Base-by-base conservation (phyloP, 2,888 invertebrate species). In the Phragmatobia fuliginosa region DNA sequence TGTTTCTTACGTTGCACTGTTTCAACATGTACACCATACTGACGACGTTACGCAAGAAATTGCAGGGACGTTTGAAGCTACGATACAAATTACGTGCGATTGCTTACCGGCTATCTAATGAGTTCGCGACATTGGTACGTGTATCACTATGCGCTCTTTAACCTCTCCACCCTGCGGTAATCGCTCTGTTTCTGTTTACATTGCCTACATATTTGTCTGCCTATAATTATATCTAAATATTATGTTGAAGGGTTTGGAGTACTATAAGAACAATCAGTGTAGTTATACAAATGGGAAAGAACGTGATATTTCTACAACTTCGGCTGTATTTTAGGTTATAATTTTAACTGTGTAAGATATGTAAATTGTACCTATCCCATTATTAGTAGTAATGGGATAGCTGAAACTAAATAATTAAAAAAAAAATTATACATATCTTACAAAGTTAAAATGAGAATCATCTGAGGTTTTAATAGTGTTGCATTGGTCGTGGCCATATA, bases 11-110 rank as follows among this genome's bases (percentile, higher is more conserved):
- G 82, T 96, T 99, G 78, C 99, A 98, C 94, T 94, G 97, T 85
- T 98, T 99, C 80, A 99, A 99, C 94, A 97, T 97, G 76, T 96
- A 97, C 71, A 99, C 99, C 56, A 98, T 99, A 33, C 95, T 97
- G 77, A 95, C 97, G 94, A 98, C 98, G 38, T 97, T 99, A 86
- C 97, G 97, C 77, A 98, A 98, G 93, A 99, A 99, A 95, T 95
- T 95, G 69, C 92, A 95, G 77, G 95, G 95, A 79, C 93, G 95
- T 70, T 90, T 95, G 87, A 96, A 96, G 90, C 95, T 96, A 75
- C 95, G 96, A 52, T 96, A 96, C 92, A 95, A 96, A 82, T 91
- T 96, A 79, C 94, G 95, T 77, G 95, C 95, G 64, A 94, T 95
- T 77, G 95, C 94, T 68, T 92, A 94, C 82, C 90, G 93, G 68